Base-by-base conservation (phyloP, 2,888 invertebrate genomes). In the Cerceris ruficornis region DNA sequence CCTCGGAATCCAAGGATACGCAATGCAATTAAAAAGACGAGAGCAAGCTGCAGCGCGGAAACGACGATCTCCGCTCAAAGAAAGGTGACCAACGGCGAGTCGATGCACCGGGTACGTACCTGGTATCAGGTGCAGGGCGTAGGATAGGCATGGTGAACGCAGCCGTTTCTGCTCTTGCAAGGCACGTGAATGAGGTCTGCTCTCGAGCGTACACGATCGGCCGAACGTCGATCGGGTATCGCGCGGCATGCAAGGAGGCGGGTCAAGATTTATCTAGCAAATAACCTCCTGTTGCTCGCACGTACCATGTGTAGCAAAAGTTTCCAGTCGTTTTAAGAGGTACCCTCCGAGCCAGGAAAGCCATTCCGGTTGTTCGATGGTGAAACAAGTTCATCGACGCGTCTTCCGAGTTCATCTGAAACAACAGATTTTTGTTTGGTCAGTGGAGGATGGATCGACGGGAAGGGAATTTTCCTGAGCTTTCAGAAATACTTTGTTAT, bases 181-280 rank as follows among this genome's bases (percentile, higher is more conserved):
- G 75, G 75, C 86, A 86, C 86, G 86, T 83, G 86, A 86, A 86
- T 83, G 81, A 81, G 86, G 80, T 69, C 76, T 69, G 72, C 77
- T 74, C 75, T 75, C 73, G 61, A 67, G 54, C 62, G 59, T 78
- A 81, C 80, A 75, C 79, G 87, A 86, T 86, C 85, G 83, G 75
- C 62, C 77, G 80, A 80, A 85, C 86, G 86, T 84, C 83, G 87
- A 88, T 88, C 86, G 88, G 81, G 81, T 88, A 88, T 88, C 88
- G 81, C 77, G 80, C 77, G 83, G 86, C 88, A 88, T 88, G 88
- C 88, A 88, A 88, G 83, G 82, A 82, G 88, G 88, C 88, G 88
- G 87, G 77, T 80, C 84, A 81, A 88, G 88, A 88, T 88, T 87
- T 84, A 88, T 88, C 88, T 85, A 84, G 84, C 87, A 82, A 87